phyloP scores from a whole-genome alignment of 1,140 invertebrate genomes.

The Cheumatopsyche charites region DNA sequence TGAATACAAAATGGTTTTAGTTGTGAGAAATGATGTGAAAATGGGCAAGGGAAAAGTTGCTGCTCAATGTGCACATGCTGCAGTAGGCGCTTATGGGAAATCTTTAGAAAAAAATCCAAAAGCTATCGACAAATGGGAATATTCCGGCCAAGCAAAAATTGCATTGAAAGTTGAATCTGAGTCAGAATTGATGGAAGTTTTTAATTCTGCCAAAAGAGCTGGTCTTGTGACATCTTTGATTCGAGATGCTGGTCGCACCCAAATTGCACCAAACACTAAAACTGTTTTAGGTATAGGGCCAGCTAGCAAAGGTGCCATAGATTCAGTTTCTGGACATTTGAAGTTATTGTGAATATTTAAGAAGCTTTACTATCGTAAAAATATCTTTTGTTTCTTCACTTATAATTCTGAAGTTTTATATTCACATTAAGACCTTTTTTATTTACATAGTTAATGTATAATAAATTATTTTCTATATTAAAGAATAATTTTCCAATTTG shows the following conservation, averaged over 20 bases:
- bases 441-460: no score
- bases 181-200: conserved; percentile 68
- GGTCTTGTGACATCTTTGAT: conserved; percentile 78
- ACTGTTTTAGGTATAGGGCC: conserved; percentile 94
- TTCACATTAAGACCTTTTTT: no score
- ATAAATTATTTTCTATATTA: no score
- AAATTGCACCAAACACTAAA: conserved; percentile 81
- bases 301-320: conserved; percentile 73
- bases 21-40: conserved; percentile 87
- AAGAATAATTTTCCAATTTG: no score
- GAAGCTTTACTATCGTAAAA: no score
- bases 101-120: conserved; percentile 66
- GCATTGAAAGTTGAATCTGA: conserved; percentile 77
- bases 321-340: conserved; percentile 86
- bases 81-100: conserved; percentile 79
- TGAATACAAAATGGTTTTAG: conserved; percentile 82
- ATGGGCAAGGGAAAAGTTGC: conserved; percentile 96
- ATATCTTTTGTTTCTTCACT: no score
- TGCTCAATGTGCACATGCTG: conserved; percentile 91
- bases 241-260: conserved; percentile 88
- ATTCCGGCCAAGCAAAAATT: conserved; percentile 82
- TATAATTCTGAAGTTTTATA: no score
- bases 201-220: conserved; percentile 68
- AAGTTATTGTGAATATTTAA: conserved; percentile 75
- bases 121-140: conserved; percentile 75